phyloP scores from a whole-genome alignment of 2,113 vertebrate species.

The Thunnus thynnus region DNA sequence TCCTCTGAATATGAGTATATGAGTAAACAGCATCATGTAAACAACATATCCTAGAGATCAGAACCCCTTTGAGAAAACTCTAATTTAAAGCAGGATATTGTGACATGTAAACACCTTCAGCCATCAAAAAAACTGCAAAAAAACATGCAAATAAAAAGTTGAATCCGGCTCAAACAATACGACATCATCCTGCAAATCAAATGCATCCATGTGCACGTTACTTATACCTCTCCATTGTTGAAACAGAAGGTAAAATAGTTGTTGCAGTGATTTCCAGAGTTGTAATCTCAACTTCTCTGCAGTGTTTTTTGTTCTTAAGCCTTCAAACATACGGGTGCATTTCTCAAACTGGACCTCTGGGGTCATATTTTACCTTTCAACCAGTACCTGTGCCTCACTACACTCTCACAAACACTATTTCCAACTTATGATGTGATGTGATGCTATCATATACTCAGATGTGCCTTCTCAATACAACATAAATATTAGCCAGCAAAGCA shows the following conservation, averaged over 20 bases:
- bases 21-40: neutral
- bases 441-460: neutral
- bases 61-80: slow-evolving; percentile 10
- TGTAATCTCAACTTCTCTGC: too few species aligned
- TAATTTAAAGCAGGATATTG: slow-evolving; percentile 1
- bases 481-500: neutral
- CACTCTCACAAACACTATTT: neutral
- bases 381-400: too few species aligned
- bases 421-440: neutral
- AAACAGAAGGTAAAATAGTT: too few species aligned
- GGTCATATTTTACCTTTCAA: too few species aligned
- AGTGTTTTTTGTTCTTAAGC: too few species aligned
- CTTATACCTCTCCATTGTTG: too few species aligned
- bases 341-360: too few species aligned
- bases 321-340: too few species aligned
- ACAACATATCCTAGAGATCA: slow-evolving; percentile 8
- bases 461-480: neutral
- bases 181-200: neutral
- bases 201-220: neutral
- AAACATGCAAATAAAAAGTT: too few species aligned
- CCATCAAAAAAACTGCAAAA: slow-evolving; percentile 1
- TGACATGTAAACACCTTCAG: slow-evolving; percentile 13
- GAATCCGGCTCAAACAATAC: neutral
- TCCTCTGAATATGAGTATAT: neutral
- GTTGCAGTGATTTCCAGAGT: too few species aligned